These are phyloP conservation scores for Halichoeres trimaculatus DNA, from an alignment of 2,113 vertebrate genomes.

Conservation along the genomic window DNA sequence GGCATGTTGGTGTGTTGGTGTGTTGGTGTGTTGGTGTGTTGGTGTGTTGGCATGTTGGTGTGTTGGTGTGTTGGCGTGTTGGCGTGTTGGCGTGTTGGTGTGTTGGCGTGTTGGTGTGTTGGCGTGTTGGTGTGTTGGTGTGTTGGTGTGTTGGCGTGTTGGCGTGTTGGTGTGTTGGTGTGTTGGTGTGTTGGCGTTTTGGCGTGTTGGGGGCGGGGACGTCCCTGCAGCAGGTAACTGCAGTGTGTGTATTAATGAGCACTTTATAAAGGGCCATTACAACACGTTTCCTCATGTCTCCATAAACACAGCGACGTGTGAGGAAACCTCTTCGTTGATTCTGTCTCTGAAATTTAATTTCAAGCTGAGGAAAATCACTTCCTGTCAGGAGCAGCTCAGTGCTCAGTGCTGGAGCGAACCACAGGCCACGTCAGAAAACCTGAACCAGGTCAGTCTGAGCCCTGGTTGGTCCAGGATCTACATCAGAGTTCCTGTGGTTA, in stretches of 20 bases:
- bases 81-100: not conserved
- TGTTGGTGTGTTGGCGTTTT: slow-evolving; percentile 8
- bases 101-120: slow-evolving; percentile 8
- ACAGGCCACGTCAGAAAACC: too few species aligned
- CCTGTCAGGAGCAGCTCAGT: not conserved
- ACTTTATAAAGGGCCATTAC: slow-evolving; percentile 27
- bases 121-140: slow-evolving; percentile 7
- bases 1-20: too few species aligned
- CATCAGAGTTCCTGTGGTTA: too few species aligned
- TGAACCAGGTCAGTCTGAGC: too few species aligned
- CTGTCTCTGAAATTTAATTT: not conserved
- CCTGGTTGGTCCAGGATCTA: too few species aligned
- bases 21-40: slow-evolving; percentile 10
- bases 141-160: too few species aligned
- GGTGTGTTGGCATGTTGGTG: slow-evolving; percentile 4
- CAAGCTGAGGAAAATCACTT: not conserved
- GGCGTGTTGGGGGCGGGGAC: too few species aligned
- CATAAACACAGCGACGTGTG: slow-evolving; percentile 18
- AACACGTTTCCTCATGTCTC: slow-evolving; percentile 13
- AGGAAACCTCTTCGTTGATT: too few species aligned
- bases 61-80: slow-evolving; percentile 9
- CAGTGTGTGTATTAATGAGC: slow-evolving; percentile 36
- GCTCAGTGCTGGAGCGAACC: too few species aligned
- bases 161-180: slow-evolving; percentile 7
- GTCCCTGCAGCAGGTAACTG: slow-evolving; percentile 24